phyloP scores from a whole-genome alignment of 30 jellyfish, hydroid and myxozoan species.

The Hydractinia symbiolongicarpus region DNA sequence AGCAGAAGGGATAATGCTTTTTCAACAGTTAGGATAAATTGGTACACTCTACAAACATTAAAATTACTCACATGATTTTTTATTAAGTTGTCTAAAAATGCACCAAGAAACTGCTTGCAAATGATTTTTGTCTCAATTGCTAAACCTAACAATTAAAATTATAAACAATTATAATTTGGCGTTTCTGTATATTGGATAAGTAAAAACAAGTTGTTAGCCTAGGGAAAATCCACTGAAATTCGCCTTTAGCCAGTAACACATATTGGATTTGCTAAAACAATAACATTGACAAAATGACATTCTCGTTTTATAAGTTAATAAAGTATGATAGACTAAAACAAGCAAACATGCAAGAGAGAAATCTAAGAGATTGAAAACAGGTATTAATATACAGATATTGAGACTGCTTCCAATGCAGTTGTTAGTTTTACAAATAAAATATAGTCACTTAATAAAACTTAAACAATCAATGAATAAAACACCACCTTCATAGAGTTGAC shows the following conservation, averaged over 20 bases:
- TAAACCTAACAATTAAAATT: conserved; percentile 7
- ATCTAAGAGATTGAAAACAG: too few relatives aligned
- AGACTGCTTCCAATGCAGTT: too few relatives aligned
- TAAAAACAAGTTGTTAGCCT: too few relatives aligned
- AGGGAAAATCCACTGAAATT: too few relatives aligned
- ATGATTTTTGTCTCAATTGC: conserved; percentile 37
- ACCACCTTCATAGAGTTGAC: conserved; percentile 55
- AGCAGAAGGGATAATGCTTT: not conserved
- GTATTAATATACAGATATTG: too few relatives aligned
- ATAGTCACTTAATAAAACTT: not conserved
- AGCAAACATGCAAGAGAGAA: too few relatives aligned
- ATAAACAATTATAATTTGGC: too few relatives aligned
- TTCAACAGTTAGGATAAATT: not conserved
- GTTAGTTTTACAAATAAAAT: too few relatives aligned
- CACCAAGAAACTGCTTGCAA: conserved; percentile 21
- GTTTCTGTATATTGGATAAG: too few relatives aligned
- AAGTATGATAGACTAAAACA: too few relatives aligned
- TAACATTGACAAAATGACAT: too few relatives aligned
- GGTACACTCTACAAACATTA: not conserved
- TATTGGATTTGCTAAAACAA: not conserved
- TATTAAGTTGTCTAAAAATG: conserved; percentile 26
- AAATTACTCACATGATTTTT: conserved; percentile 41
- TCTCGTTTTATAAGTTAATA: too few relatives aligned
- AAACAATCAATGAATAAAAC: not conserved
- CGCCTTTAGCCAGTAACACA: not conserved